Base-by-base conservation (phyloP, 2,797 vertebrate species). In the Gymnothorax javanicus region DNA sequence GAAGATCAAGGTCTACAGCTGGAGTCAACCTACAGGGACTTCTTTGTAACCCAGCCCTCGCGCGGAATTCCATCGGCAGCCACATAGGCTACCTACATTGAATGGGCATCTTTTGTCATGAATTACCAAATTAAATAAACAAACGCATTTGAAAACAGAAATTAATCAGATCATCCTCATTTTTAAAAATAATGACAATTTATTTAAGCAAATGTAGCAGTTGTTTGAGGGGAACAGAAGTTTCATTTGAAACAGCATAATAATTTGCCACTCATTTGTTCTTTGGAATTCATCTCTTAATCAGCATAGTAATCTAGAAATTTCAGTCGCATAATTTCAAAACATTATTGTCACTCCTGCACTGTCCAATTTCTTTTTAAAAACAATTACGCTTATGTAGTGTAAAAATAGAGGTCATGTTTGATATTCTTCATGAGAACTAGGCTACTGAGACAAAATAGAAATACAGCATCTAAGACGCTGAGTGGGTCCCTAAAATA, bases 11-110 rank as follows among this genome's bases (percentile, higher is more conserved):
- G 92, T 93, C 92, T 91, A 91, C 91, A 84, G 90, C 94, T 90
- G 92, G 93, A 95, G 94, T 95, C 93, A 95, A 92, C 82, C 91
- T 90, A 88, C 89, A 92, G 92, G 23, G 64, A n/a, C 64, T n/a
- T 87, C 89, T 87, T 87, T 87, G 84, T 89, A 81, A 88, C 79
- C 50, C 86, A 86, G 87, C 90, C 84, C 87, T 88, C 89, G 89
- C 90, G 90, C 89, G 86, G 90, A 81, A 84, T 82, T 85, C 86
- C 90, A 86, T 91, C 85, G 54, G 79, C 85, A 87, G 88, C 85
- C 87, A 88, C 89, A 85, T 79, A 86, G 88, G 87, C 88, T 90
- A 88, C 86, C 84, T 85, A 86, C 88, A 85, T 82, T 88, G 86
- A 83, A 77, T 25, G 64, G 7, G 23, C 64, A 2, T 43, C 33